These are phyloP conservation scores for Zelostemma sp. DNA, from an alignment of 1,140 invertebrate species.

Conservation along the genomic window DNA sequence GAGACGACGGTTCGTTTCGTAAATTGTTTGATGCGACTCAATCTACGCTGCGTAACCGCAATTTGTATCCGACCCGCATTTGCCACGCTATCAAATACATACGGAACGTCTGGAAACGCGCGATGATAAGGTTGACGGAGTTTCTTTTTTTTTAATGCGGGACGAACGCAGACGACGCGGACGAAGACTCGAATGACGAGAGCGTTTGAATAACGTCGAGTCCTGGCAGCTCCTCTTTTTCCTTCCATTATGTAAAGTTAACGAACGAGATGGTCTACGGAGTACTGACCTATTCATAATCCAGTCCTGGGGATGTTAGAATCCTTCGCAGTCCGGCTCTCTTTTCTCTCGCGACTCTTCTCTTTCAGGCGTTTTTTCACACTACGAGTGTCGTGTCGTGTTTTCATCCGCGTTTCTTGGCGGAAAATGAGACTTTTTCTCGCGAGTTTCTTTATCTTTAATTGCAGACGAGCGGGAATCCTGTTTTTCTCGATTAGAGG, in stretches of 20 bases:
- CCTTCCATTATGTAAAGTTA: neutral
- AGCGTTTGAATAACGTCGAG: neutral
- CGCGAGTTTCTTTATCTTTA: no score
- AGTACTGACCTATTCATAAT: slow-evolving; percentile 1
- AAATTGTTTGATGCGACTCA: slow-evolving; percentile 38
- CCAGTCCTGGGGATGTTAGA: no score
- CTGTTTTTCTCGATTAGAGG: no score
- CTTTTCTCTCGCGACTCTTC: no score
- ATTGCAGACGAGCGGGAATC: no score
- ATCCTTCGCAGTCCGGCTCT: no score
- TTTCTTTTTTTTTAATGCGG: no score
- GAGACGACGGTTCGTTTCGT: slow-evolving; percentile 33
- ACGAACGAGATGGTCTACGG: neutral
- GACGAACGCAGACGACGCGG: neutral
- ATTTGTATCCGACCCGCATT: slow-evolving; percentile 25
- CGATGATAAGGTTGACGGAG: neutral
- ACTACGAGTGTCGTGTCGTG: no score
- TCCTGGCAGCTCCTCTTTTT: neutral
- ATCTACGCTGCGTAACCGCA: slow-evolving; percentile 33
- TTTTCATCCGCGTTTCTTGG: no score
- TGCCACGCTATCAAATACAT: slow-evolving; percentile 20
- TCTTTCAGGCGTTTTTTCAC: no score
- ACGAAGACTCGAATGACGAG: neutral
- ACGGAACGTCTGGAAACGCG: neutral
- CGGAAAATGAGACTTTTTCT: no score